Evolutionary conservation across 2,888 invertebrate genomes (phyloP).

Genomic region (Euphydryas editha): DNA sequence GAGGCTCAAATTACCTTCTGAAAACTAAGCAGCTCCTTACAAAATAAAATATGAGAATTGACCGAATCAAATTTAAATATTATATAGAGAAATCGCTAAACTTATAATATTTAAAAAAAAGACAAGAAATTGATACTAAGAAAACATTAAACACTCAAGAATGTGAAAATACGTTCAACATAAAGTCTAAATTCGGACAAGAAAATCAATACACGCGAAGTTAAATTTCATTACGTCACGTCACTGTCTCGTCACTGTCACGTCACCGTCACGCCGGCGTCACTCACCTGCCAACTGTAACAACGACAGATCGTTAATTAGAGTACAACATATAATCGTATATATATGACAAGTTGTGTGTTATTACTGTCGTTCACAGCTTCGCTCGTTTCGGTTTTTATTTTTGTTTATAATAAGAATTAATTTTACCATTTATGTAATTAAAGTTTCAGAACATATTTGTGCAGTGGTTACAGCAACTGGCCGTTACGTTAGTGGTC

Average conservation of each 20-base stretch:
- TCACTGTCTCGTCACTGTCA: conserved; percentile 52
- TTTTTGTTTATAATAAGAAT: neutral
- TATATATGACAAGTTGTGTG: neutral
- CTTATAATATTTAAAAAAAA: neutral
- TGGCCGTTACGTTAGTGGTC: no score
- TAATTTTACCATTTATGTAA: no score
- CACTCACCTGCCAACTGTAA: conserved; percentile 67
- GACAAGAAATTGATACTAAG: neutral
- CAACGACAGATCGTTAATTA: conserved; percentile 77
- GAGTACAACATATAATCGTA: conserved; percentile 40
- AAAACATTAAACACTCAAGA: neutral
- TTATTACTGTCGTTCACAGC: neutral
- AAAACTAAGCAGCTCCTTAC: no score
- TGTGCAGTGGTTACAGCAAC: no score
- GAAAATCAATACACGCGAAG: conserved; percentile 43
- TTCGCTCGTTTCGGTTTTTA: neutral
- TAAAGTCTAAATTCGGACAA: conserved; percentile 19
- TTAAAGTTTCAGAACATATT: no score
- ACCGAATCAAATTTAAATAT: no score
- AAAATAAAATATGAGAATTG: no score
- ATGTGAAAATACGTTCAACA: neutral
- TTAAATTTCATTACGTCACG: conserved; percentile 75
- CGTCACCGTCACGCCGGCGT: conserved; percentile 53
- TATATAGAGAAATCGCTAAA: neutral
- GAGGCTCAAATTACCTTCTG: no score